Conservation (phyloP, 2,888 invertebrate genomes). For the Linnaemya vulpina region DNA sequence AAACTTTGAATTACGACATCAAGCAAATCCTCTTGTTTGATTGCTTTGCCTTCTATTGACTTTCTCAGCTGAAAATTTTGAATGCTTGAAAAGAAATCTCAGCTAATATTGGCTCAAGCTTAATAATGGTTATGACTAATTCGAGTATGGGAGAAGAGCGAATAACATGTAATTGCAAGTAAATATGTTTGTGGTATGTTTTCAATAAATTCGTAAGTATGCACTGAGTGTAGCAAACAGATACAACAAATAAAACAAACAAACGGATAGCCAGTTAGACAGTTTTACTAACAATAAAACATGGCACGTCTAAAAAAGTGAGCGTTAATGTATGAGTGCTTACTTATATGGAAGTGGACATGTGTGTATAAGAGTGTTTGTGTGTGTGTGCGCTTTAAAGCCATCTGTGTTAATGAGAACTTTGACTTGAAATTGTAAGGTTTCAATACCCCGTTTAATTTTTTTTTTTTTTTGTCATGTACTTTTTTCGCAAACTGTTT, state of each 20-base stretch:
- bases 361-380: background rate
- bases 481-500: conserved; percentile 37
- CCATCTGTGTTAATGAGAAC: conserved; percentile 72
- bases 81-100: conserved; percentile 6
- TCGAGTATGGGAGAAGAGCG: background rate
- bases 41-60: conserved; percentile 2
- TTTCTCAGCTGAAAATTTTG: background rate
- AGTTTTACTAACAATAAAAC: conserved; percentile 43
- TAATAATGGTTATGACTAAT: conserved; percentile 49
- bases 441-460: conserved; percentile 56
- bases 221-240: conserved; percentile 18
- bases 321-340: conserved; percentile 19
- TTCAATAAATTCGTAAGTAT: conserved; percentile 40
- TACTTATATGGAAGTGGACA: background rate
- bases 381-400: conserved; percentile 25
- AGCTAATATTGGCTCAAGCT: conserved; percentile 10
- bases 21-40: background rate
- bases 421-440: conserved; percentile 72
- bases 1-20: conserved; percentile 8
- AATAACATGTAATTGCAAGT: conserved; percentile 26
- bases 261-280: conserved; percentile 4
- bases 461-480: conserved; percentile 1
- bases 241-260: conserved; percentile 21
- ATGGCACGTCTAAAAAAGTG: conserved; percentile 30
- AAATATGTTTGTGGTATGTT: too few relatives aligned